Base-by-base conservation (phyloP, 2,888 invertebrate species). In the Pristionchus mayeri region DNA sequence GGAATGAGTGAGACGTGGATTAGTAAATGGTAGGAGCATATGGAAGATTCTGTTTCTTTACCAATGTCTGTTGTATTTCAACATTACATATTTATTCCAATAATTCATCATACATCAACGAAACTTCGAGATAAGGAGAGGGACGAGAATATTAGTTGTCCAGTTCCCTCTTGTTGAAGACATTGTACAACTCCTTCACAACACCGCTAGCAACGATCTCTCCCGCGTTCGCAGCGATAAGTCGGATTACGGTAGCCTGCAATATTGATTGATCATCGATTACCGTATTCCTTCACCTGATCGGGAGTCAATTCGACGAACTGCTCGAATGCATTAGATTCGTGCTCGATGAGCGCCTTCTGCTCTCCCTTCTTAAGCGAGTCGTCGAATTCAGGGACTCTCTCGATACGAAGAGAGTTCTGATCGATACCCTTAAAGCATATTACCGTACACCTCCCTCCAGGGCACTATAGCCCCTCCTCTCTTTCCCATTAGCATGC, bases 171-270 rank as follows among this genome's bases (percentile, higher is more conserved):
- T 37, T n/a, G 40, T 71, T 71, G 71, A 71, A 71, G 4, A 78
- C 76, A 48, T 78, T 80, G 82, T 82, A 85, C 71, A 85, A 44
- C 37, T 81, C 80, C 40, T 48, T 71, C 48, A 85, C 54, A 0
- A 89, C 81, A 21, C 86, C 78, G 48, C 86, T 86, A 52, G 86
- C 85, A 1, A 88, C 87, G 67, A 86, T 86, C 67, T 90, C 89
- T 48, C 90, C 90, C 34, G 90, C 89, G 80, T 90, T 90, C 40
- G 86, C 86, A 16, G 88, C 78, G 81, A 90, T 89, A 67, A 90
- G 75, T 44, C 87, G 86, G 63, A 89, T 85, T 40, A 90, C 87
- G 30, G 87, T 84, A 30, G 86, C 85, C 67, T 80, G 79, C 11
- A 52, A 16, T 1, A 76, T 76, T 67, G 21, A 67, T 37, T 67